phyloP scores from a whole-genome alignment of 2,888 invertebrate genomes.

The Acheta domesticus region DNA sequence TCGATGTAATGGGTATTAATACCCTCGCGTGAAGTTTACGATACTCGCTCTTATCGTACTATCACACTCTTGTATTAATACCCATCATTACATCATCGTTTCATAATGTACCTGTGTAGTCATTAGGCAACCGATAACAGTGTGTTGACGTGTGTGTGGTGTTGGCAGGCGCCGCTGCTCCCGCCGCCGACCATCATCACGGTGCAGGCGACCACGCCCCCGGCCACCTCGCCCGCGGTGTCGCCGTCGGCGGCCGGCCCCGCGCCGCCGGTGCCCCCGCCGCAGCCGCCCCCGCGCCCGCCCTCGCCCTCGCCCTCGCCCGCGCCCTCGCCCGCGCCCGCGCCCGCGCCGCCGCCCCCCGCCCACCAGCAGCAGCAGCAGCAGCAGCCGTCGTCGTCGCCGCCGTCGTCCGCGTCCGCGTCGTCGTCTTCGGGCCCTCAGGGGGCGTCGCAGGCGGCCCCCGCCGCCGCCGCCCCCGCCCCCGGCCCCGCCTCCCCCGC shows the following conservation, averaged over 20 bases:
- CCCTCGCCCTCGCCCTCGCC: too few species aligned
- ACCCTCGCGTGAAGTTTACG: too few species aligned
- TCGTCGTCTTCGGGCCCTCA: not conserved
- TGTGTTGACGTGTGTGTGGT: too few species aligned
- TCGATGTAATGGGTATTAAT: too few species aligned
- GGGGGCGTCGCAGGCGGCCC: not conserved
- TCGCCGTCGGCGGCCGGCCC: constrained; percentile 58
- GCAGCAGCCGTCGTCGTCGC: not conserved
- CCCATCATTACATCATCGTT: too few species aligned
- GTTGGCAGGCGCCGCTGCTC: constrained; percentile 36
- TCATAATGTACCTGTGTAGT: too few species aligned
- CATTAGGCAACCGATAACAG: too few species aligned
- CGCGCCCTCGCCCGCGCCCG: too few species aligned
- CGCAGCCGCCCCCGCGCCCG: constrained; percentile 40
- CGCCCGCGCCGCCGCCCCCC: not conserved
- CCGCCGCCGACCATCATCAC: constrained; percentile 74
- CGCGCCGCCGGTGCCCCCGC: constrained; percentile 46
- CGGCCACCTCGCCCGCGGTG: constrained; percentile 72
- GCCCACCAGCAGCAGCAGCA: not conserved
- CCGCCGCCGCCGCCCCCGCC: constrained; percentile 27
- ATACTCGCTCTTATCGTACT: too few species aligned
- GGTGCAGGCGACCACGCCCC: constrained; percentile 75
- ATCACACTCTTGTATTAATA: too few species aligned
- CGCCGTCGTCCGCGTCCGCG: not conserved
- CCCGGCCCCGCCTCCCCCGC: constrained; percentile 27